phyloP scores from a whole-genome alignment of 2,797 vertebrate genomes.

The Rhinoraja longicauda region DNA sequence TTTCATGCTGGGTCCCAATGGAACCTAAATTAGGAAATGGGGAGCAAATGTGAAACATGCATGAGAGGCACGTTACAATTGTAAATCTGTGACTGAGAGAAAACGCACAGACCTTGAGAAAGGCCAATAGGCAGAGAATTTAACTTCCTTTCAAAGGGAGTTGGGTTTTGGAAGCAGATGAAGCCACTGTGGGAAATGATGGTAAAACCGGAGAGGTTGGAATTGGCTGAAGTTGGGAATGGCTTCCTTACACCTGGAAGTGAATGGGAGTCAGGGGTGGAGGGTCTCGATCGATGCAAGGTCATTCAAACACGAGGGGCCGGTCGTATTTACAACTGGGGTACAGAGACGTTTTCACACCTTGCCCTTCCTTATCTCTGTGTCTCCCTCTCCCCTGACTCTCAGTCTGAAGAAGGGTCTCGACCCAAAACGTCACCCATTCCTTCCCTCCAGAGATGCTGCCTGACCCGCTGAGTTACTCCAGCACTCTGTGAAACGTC shows the following conservation, averaged over 20 bases:
- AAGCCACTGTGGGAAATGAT: background rate
- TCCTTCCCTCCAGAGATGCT: too few species aligned
- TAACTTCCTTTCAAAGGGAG: background rate
- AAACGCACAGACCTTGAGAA: background rate
- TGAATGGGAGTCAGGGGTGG: background rate
- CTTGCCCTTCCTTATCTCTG: too few species aligned
- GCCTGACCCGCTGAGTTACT: too few species aligned
- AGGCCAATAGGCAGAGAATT: background rate
- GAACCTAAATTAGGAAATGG: too few species aligned
- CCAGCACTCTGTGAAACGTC: too few species aligned
- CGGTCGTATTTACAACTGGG: too few species aligned
- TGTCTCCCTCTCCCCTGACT: too few species aligned
- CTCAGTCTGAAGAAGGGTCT: too few species aligned
- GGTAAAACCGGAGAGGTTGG: background rate
- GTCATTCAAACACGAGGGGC: too few species aligned
- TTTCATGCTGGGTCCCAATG: background rate
- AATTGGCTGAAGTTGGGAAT: background rate
- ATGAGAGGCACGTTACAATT: background rate
- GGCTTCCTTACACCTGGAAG: background rate
- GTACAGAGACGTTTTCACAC: too few species aligned
- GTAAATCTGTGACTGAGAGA: too few species aligned
- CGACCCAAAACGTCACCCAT: too few species aligned
- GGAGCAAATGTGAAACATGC: background rate
- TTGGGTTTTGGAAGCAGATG: background rate
- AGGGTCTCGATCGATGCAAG: background rate